phyloP scores from a whole-genome alignment of 1,140 invertebrate species.

The Brachystomella parvula region DNA sequence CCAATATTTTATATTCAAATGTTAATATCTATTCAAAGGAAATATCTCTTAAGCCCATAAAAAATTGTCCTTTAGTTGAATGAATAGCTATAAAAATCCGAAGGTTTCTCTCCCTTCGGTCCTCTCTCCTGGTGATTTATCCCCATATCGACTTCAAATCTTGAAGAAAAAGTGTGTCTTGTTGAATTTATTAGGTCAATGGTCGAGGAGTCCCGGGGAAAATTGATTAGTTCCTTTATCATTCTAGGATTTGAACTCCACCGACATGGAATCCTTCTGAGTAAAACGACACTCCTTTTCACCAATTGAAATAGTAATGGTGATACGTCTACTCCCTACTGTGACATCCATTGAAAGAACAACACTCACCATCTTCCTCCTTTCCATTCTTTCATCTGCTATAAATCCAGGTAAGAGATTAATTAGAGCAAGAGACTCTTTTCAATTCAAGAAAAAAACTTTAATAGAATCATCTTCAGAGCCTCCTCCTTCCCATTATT shows the following conservation, averaged over 20 bases:
- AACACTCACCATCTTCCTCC: slow-evolving; percentile 12
- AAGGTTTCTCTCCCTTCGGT: neutral
- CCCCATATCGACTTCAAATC: neutral
- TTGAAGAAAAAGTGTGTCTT: neutral
- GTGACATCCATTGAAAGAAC: neutral
- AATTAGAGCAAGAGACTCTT: too few species aligned
- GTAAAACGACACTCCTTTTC: neutral
- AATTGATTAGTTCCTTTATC: slow-evolving; percentile 5
- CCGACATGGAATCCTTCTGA: neutral
- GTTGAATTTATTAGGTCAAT: neutral
- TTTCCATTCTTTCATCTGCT: slow-evolving; percentile 14
- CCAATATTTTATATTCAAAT: slow-evolving; percentile 9
- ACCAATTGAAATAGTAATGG: neutral
- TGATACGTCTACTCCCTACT: too few species aligned
- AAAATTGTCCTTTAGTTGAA: neutral
- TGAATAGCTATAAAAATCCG: neutral
- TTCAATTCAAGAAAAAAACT: too few species aligned
- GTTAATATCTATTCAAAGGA: slow-evolving; percentile 7
- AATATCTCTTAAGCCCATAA: neutral
- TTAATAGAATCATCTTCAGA: too few species aligned
- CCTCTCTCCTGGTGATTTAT: neutral
- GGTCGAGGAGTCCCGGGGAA: neutral
- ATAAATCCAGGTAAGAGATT: slow-evolving; percentile 24
- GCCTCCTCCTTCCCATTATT: neutral
- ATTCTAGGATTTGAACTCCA: neutral